Evolutionary conservation across 2,797 vertebrate genomes (phyloP).

Genomic region (Luscinia megarhynchos): DNA sequence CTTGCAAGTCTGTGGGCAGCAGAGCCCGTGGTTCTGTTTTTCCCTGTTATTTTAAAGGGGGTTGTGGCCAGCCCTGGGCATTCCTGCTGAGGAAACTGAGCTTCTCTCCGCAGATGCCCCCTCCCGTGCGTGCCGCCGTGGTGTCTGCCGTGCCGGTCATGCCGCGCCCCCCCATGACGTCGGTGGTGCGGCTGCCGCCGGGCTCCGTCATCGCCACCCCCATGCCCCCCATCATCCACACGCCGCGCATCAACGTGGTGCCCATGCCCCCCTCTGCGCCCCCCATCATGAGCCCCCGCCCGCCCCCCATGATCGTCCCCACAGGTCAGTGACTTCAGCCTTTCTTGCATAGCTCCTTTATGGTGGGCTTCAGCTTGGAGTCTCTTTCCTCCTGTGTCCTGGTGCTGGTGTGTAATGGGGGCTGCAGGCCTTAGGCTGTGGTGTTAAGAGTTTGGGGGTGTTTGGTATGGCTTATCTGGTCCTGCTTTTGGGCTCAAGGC

Average conservation of each 20-base stretch:
- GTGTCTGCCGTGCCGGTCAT: conserved; percentile 93
- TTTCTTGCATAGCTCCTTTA: background rate
- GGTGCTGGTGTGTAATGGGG: background rate
- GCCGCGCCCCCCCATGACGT: conserved; percentile 89
- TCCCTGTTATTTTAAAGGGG: background rate
- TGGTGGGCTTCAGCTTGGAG: background rate
- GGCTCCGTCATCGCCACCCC: conserved; percentile 89
- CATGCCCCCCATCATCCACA: conserved; percentile 94
- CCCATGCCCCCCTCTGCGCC: conserved; percentile 90
- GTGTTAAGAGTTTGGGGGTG: background rate
- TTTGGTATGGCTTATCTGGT: background rate
- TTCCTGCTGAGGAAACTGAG: background rate
- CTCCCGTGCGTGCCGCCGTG: conserved; percentile 91
- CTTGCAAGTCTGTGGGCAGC: background rate
- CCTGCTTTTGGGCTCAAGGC: background rate
- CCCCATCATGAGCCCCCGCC: conserved; percentile 93
- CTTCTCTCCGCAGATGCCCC: conserved; percentile 81
- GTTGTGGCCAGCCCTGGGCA: background rate
- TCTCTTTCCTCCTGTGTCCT: background rate
- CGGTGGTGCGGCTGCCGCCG: conserved; percentile 89
- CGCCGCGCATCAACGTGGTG: conserved; percentile 93
- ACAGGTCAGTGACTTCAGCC: conserved; percentile 79
- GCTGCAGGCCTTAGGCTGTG: background rate
- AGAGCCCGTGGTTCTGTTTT: background rate
- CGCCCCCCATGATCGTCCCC: conserved; percentile 96